These are phyloP conservation scores for Stercorarius parasiticus DNA, from an alignment of 2,113 vertebrate genomes.

Conservation along the genomic window DNA sequence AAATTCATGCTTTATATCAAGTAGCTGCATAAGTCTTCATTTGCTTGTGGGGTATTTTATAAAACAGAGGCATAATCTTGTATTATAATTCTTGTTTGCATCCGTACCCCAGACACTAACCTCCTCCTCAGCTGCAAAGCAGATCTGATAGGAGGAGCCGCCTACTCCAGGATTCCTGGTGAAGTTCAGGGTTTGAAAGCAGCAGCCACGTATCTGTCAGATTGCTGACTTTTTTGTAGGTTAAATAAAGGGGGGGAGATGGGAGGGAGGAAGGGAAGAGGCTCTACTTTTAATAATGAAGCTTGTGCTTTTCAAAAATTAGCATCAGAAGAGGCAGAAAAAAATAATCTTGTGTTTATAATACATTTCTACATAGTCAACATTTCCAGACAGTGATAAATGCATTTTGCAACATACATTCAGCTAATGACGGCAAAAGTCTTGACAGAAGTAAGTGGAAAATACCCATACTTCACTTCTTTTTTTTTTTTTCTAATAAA, in stretches of 20 bases:
- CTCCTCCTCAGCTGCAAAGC: background rate
- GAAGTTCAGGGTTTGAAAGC: background rate
- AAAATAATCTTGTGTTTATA: background rate
- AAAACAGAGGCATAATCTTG: background rate
- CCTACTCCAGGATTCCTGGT: background rate
- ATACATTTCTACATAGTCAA: background rate
- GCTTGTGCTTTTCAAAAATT: background rate
- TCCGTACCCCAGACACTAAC: background rate
- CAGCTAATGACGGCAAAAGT: background rate
- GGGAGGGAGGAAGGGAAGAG: background rate
- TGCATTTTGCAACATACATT: background rate
- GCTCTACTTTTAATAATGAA: background rate
- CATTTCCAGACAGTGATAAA: background rate
- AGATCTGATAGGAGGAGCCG: background rate
- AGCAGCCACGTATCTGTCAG: background rate
- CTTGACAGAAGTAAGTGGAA: background rate
- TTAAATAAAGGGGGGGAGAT: background rate
- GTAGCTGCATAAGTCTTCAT: background rate
- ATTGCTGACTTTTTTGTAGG: background rate
- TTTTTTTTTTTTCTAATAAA: background rate
- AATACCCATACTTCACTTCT: background rate
- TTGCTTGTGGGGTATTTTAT: background rate
- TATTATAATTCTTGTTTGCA: background rate
- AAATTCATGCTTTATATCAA: background rate
- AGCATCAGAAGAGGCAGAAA: background rate